phyloP scores from a whole-genome alignment of 2,797 vertebrate genomes.

The Chaenodraco wilsoni region DNA sequence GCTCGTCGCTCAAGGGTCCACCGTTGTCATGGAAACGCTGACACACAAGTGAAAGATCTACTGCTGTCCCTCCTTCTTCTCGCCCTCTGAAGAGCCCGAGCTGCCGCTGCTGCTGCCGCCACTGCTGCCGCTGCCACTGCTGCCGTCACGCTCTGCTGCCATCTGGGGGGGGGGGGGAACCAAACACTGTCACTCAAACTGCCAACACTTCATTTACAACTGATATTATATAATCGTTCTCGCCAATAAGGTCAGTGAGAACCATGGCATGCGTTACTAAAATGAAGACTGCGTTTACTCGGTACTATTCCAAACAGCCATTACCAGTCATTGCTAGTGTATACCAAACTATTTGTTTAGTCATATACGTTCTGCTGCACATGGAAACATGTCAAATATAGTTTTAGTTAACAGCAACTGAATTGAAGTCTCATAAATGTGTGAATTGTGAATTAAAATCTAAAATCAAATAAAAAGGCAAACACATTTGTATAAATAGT shows the following conservation, averaged over 20 bases:
- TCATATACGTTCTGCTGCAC: neutral
- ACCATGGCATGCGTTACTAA: neutral
- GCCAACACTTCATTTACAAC: neutral
- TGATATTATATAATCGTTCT: neutral
- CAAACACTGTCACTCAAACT: neutral
- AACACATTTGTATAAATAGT: neutral
- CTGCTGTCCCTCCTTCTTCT: constrained; percentile 94
- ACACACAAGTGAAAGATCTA: constrained; percentile 82
- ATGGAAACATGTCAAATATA: neutral
- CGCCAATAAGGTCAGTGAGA: neutral
- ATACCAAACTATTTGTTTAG: too few species aligned
- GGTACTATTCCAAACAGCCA: too few species aligned
- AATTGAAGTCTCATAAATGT: too few species aligned
- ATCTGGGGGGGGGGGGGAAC: constrained; percentile 88
- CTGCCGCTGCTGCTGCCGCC: constrained; percentile 65
- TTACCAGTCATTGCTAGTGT: too few species aligned
- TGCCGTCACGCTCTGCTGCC: constrained; percentile 92
- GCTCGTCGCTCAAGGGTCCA: constrained; percentile 81
- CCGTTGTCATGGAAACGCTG: constrained; percentile 47
- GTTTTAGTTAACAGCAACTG: too few species aligned
- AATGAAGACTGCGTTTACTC: neutral
- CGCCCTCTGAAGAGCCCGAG: constrained; percentile 83
- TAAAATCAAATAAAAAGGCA: neutral
- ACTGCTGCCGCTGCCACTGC: constrained; percentile 80
- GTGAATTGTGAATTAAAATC: too few species aligned